Evolutionary conservation across 2,797 vertebrate genomes (phyloP).

Genomic region (Scolopax rusticola): DNA sequence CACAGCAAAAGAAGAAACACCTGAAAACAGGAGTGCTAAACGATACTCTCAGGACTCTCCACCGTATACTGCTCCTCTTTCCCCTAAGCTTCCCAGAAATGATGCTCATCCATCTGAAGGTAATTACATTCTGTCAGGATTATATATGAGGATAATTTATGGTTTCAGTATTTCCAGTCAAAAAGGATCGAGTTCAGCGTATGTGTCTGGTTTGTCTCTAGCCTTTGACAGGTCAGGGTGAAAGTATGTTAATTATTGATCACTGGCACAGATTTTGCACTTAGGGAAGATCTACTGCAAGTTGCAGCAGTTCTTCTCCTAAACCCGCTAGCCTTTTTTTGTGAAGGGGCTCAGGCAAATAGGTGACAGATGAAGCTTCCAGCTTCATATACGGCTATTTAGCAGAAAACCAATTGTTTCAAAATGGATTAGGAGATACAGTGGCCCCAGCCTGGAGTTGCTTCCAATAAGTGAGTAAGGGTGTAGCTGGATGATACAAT

Average conservation of each 20-base stretch:
- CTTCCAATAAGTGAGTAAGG: not conserved
- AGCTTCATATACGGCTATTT: not conserved
- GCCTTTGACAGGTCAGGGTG: slow-evolving; percentile 35
- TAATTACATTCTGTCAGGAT: slow-evolving; percentile 71
- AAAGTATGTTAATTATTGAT: slow-evolving; percentile 48
- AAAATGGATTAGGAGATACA: not conserved
- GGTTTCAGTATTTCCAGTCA: slow-evolving; percentile 34
- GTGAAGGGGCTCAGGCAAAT: not conserved
- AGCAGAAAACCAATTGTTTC: not conserved
- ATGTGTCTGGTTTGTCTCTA: slow-evolving; percentile 34
- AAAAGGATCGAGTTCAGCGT: not conserved
- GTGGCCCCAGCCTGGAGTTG: too few species aligned
- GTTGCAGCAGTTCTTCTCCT: slow-evolving; percentile 3
- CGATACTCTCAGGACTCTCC: slow-evolving; percentile 86
- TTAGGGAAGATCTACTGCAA: slow-evolving; percentile 7
- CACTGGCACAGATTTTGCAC: slow-evolving; percentile 26
- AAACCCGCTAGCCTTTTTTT: not conserved
- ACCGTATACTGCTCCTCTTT: slow-evolving; percentile 85
- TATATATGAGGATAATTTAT: slow-evolving; percentile 47
- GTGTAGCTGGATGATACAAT: not conserved
- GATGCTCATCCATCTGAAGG: slow-evolving; percentile 90
- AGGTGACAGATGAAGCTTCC: not conserved
- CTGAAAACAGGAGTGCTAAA: slow-evolving; percentile 85
- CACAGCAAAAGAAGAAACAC: slow-evolving; percentile 89
- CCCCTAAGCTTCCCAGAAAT: slow-evolving; percentile 88